Evolutionary conservation across 2,113 vertebrate genomes (phyloP), one percentile per base, ranked within the genome.

Genomic region (Chrysochloris asiatica): DNA sequence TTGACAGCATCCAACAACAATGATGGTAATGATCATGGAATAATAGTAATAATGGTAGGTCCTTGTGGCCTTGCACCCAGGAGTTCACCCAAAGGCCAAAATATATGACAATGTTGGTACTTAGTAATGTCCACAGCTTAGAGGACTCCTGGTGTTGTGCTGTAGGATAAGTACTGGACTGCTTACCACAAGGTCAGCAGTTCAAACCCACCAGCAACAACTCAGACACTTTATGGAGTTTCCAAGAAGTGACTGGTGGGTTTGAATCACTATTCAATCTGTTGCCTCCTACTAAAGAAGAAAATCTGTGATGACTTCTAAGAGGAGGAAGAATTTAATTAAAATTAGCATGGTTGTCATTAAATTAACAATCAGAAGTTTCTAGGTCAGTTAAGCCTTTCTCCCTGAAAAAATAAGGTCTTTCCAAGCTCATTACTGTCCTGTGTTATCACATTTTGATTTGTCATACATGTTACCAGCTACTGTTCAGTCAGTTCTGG

Each of bases 251-350:
- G n/a, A n/a, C n/a, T n/a, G n/a, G n/a, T n/a, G n/a, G n/a, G n/a
- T n/a, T n/a, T n/a, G n/a, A n/a, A n/a, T 52, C 36, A 24, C 65
- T 56, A 19, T 63, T 17, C 47, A 36, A 26, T 48, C 80, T 65
- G 17, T 65, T 24, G 47, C 9, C 80, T 24, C 43, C 45, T 14
- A 8, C 21, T 36, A 4, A 45, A 50, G 22, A 83, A 36, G 47
- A 26, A 38, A 26, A 28, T 65, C 52, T 89, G 63, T 50, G 78
- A 82, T 79, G 54, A 54, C 56, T 76, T 89, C 63, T 83, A 83
- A 69, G 45, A 72, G 43, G 36, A 56, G 52, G 26, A 71, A 16
- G 48, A 45, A 43, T 41, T 78, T 59, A 54, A 83, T 91, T 69
- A 87, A 69, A 63, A 41, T 65, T 14, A 50, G 19, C 38, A 30